Base-by-base conservation (phyloP, 1,140 invertebrate genomes). In the Aphelenchoides avenae region DNA sequence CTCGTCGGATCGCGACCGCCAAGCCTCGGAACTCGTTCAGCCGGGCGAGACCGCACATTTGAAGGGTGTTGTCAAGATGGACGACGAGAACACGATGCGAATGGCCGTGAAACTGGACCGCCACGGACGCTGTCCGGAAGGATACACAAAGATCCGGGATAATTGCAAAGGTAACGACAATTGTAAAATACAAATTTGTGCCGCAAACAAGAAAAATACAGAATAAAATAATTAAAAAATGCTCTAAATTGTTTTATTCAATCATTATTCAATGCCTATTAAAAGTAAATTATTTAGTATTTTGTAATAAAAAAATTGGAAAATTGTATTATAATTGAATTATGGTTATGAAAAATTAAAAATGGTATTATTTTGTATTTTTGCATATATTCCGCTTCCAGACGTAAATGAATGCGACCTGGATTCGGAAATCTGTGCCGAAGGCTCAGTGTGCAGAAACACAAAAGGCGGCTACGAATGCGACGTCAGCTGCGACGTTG, bases 351-450 rank as follows among this genome's bases (percentile, higher is more conserved):
- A n/a, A n/a, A n/a, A n/a, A n/a, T n/a, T n/a, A 15, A 15, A 43
- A 43, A 18, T 43, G 6, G 18, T 43, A 15, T 20, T 20, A 43
- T 43, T 43, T 36, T 36, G 13, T 36, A 13, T 36, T n/a, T 36
- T 36, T n/a, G 13, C 34, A 13, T 13, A 13, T 36, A 13, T 6
- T 43, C 50, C 50, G 6, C 7, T 49, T 50, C 18, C 44, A 49
- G 64, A 66, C 40, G 63, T 66, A 27, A 52, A 68, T 37, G 66
- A 70, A 47, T 71, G 67, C 46, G 2, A 18, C 13, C 9, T 57
- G 4, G 57, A 48, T 31, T 33, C 2, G n/a, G 50, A 30, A n/a
- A 41, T 43, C 22, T 69, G 66, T 57, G 50, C 52, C 3, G 27
- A 15, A 15, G 47, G 42, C 11, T 11, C 47, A 4, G 4, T 33